Evolutionary conservation across 1,140 invertebrate species (phyloP), one percentile per base, ranked within the genome.

Genomic region (Lepidurus packardi): DNA sequence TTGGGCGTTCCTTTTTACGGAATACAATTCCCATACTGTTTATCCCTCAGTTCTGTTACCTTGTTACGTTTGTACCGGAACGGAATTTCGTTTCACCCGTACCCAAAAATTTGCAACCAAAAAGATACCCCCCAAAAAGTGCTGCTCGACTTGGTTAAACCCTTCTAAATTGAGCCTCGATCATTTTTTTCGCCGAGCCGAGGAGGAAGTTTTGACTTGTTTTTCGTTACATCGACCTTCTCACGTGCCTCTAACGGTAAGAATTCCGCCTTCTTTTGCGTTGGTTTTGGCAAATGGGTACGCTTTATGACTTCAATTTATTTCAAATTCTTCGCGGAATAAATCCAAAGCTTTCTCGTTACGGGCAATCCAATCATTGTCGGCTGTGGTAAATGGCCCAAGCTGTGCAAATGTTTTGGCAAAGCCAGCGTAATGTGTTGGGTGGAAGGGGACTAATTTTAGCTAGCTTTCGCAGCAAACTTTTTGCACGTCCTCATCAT

Each of bases 241-340:
- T 65, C 53, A 65, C 53, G 53, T 65, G 53, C 53, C 53, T 65
- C 21, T 65, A n/a, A 65, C 53, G 53, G 53, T 65, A 65, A 65
- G 53, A 9, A 65, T 65, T 65, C 13, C 8, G 16, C 21, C 16
- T 11, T 65, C 21, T 65, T 65, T 13, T 10, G 21, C 4, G 21
- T 16, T 21, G 8, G 16, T 21, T n/a, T 65, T 65, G 16, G 16
- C 7, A n/a, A 13, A 16, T 65, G 21, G 53, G 7, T 65, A n/a
- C 21, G 53, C 21, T 65, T 13, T 9, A 7, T 16, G 21, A n/a
- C 21, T 65, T 16, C 5, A 16, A n/a, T 7, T 21, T 65, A 7
- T 9, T n/a, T 21, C 53, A 16, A 65, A 13, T 65, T n/a, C 21
- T 13, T 65, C 21, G 7, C 21, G 8, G n/a, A 7, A 8, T n/a